phyloP scores from a whole-genome alignment of 2,888 invertebrate genomes.

The Metallyticus violacea region DNA sequence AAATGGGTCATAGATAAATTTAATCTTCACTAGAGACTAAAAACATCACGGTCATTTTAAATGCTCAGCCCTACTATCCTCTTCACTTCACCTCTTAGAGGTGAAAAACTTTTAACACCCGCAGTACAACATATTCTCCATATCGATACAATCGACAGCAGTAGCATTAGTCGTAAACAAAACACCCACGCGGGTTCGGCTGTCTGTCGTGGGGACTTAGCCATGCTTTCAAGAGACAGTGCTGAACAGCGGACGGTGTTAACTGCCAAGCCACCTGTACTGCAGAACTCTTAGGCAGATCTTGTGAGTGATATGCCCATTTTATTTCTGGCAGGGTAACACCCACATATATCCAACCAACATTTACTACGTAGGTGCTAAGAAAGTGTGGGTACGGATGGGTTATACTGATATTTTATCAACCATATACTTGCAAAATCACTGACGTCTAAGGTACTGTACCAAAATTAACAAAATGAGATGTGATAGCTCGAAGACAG shows the following conservation, averaged over 20 bases:
- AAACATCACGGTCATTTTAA: background rate
- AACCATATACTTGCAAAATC: background rate
- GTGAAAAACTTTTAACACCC: background rate
- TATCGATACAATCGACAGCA: background rate
- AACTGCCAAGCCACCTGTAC: background rate
- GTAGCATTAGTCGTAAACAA: background rate
- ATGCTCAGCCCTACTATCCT: background rate
- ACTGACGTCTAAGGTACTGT: background rate
- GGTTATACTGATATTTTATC: background rate
- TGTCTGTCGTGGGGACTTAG: too few relatives aligned
- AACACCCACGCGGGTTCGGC: background rate
- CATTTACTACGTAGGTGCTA: background rate
- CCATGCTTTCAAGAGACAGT: background rate
- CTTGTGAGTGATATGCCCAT: background rate
- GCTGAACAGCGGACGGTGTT: background rate
- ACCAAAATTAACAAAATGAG: background rate
- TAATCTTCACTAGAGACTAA: background rate
- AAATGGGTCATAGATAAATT: too few relatives aligned
- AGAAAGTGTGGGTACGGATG: background rate
- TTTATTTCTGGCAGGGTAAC: background rate
- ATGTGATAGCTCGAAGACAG: background rate
- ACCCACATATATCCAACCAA: background rate
- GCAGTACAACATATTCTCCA: background rate
- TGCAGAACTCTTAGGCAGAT: background rate
- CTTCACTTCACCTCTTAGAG: background rate